phyloP scores from a whole-genome alignment of 2,797 vertebrate species.

The Sebastes oblongus region DNA sequence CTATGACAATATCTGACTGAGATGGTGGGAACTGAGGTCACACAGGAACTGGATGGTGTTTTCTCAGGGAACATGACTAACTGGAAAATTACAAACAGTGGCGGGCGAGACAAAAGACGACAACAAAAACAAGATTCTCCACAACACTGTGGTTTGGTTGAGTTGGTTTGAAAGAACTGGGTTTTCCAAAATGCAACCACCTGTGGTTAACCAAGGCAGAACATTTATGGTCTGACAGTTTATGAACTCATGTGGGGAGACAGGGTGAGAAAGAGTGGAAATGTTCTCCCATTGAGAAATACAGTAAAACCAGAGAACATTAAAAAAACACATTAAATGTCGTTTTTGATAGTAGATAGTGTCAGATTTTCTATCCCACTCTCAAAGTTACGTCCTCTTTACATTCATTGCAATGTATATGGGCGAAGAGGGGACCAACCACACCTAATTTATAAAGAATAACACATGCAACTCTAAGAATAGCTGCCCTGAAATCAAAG shows the following conservation, averaged over 20 bases:
- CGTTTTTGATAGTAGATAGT: neutral
- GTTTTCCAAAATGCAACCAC: constrained; percentile 45
- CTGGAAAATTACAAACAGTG: constrained; percentile 44
- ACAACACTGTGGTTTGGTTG: constrained; percentile 46
- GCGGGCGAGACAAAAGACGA: neutral
- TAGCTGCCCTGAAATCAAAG: constrained; percentile 30
- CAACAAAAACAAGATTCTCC: constrained; percentile 21
- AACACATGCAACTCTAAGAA: neutral
- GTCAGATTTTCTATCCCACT: neutral
- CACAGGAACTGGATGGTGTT: constrained; percentile 12
- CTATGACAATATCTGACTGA: constrained; percentile 40
- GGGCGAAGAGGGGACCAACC: neutral
- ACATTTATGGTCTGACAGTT: constrained; percentile 34
- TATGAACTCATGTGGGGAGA: constrained; percentile 13
- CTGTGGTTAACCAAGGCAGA: constrained; percentile 35
- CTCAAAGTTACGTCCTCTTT: neutral
- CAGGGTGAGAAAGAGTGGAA: neutral
- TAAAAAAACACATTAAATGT: constrained; percentile 2
- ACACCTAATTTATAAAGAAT: neutral
- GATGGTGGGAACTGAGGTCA: constrained; percentile 62
- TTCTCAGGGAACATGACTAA: constrained; percentile 59
- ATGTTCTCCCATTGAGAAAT: constrained; percentile 10
- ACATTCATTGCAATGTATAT: neutral
- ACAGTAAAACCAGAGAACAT: neutral
- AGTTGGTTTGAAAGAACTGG: constrained; percentile 3